Evolutionary conservation across 2,797 vertebrate species (phyloP), one percentile per base, ranked within the genome.

Genomic region (Nyctalus aviator): DNA sequence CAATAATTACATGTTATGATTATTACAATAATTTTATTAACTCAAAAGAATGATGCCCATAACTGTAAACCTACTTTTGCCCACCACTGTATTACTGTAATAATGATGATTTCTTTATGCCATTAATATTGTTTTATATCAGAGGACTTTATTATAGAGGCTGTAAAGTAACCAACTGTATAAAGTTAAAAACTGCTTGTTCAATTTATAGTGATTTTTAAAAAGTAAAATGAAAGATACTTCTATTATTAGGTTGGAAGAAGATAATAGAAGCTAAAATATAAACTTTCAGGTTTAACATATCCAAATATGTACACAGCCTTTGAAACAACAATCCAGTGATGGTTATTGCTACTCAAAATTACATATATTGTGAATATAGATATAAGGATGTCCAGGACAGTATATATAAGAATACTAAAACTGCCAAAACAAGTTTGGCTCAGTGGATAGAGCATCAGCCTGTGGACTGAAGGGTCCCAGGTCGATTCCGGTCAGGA

Each of bases 321-420:
- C 5, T 82, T 85, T 86, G 27, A 94, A 94, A 91, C 30, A 88
- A n/a, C 14, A 66, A 46, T n/a, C 62, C 15, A 48, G 2, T 72
- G 55, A 17, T 23, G 1, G 17, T 76, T 71, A 72, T 71, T 77
- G 1, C 32, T 44, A 21, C 8, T 9, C 3, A 20, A 79, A 48
- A 37, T 68, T 73, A 32, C 21, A 93, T 21, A 66, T 72, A 27
- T 30, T 72, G 3, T 84, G 20, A 84, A 92, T 69, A 41, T 21
- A 57, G 20, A 75, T 62, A 35, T 32, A 50, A 57, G 9, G 23
- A 77, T 46, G 5, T 30, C 92, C 23, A 81, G 25, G 5, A 48
- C 0, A 86, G 32, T 59, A 66, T 71, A 64, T 86, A 68, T 87
- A 89, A 82, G 81, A 91, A 75, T 32, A 53, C 20, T 30, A 84